phyloP scores from a whole-genome alignment of 2,888 invertebrate species.

The Andricus curvator region DNA sequence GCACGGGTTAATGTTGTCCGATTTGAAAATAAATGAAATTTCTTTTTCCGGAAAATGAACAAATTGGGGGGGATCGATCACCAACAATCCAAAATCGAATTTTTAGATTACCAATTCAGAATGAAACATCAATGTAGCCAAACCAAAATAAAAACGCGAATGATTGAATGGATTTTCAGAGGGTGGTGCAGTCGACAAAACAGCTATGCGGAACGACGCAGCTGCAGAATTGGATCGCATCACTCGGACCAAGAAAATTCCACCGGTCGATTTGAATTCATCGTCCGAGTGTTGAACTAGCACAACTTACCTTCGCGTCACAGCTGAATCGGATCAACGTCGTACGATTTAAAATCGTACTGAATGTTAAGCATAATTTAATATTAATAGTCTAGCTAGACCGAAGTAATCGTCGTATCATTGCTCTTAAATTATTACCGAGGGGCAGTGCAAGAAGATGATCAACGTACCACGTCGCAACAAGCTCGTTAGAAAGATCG shows the following conservation, averaged over 20 bases:
- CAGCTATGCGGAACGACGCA: conserved; percentile 91
- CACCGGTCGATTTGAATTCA: conserved; percentile 74
- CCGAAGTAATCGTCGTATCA: conserved; percentile 37
- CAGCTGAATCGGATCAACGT: conserved; percentile 11
- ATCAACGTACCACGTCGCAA: conserved; percentile 38
- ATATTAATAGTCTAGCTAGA: conserved; percentile 37
- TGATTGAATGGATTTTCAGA: conserved; percentile 43
- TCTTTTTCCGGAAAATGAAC: no score
- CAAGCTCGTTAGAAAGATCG: conserved; percentile 11
- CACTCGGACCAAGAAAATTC: conserved; percentile 84
- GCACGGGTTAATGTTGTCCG: no score
- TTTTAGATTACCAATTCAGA: no score
- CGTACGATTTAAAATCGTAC: conserved; percentile 8
- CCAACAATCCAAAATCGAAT: no score
- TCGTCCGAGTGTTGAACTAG: conserved; percentile 67
- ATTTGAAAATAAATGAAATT: no score
- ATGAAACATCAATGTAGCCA: no score
- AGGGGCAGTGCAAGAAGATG: conserved; percentile 38
- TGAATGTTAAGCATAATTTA: conserved; percentile 32
- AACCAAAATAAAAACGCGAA: background rate
- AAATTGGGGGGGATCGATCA: no score
- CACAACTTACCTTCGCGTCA: conserved; percentile 19
- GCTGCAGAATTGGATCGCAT: conserved; percentile 95
- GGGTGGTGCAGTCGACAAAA: conserved; percentile 82
- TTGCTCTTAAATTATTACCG: conserved; percentile 37